Percentiles rank a stretch among this genome's conserved stretches.
Evolutionary conservation across 1,140 invertebrate species (phyloP).

Genomic region (Aphelinus atriplicis): DNA sequence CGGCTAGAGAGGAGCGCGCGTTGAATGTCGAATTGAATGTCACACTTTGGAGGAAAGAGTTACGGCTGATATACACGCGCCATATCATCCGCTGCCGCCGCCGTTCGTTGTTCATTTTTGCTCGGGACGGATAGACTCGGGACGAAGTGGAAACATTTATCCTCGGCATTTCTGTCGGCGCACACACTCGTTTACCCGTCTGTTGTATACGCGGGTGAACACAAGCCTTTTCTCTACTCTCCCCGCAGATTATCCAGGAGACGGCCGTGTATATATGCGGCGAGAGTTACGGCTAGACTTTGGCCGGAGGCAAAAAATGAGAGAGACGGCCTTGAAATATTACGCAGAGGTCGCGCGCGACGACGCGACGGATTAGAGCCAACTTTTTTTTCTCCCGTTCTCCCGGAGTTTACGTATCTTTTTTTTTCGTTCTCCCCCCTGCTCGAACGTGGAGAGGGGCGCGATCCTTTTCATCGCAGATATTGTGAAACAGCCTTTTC

Average conservation of each 20-base stretch:
- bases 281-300: background rate
- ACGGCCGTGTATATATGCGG: background rate
- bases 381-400: no score
- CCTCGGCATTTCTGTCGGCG: background rate
- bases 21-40: no score
- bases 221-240: background rate
- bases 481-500: no score
- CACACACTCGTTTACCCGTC: background rate
- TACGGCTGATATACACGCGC: background rate
- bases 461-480: no score
- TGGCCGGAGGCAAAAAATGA: background rate
- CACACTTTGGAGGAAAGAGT: no score
- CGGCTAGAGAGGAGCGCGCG: no score
- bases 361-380: no score
- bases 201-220: background rate
- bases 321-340: constrained; percentile 6
- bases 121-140: background rate
- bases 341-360: background rate
- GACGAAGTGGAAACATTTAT: background rate
- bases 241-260: background rate
- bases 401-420: no score
- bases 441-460: no score
- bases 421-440: no score
- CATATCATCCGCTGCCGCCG: background rate
- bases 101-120: background rate